These are phyloP conservation scores for Sycophila texana DNA, from an alignment of 2,888 invertebrate species.

Conservation along the genomic window DNA sequence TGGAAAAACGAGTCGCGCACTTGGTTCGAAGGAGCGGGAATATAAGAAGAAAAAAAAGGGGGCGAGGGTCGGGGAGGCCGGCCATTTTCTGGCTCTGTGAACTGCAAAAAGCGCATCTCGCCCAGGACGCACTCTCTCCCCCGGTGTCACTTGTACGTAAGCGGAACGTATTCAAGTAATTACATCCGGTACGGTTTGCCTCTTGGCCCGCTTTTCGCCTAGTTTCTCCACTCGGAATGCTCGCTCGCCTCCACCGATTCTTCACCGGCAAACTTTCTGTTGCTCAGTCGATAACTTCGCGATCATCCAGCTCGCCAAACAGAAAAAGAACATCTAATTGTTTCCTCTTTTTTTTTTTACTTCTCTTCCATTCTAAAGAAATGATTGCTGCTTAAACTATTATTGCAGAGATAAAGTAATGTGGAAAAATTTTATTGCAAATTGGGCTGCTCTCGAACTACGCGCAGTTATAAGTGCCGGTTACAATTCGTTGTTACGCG, in stretches of 20 bases:
- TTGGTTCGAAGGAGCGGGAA: conserved; percentile 29
- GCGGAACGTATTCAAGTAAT: conserved; percentile 60
- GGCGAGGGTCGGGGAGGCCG: conserved; percentile 10
- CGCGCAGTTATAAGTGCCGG: conserved; percentile 18
- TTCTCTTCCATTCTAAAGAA: background rate
- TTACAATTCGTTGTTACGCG: conserved; percentile 37
- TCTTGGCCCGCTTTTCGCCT: conserved; percentile 34
- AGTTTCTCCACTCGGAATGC: conserved; percentile 22
- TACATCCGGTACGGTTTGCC: conserved; percentile 55
- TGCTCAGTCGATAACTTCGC: conserved; percentile 52
- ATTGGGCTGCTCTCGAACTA: conserved; percentile 31
- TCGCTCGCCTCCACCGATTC: conserved; percentile 38
- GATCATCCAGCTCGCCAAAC: conserved; percentile 37
- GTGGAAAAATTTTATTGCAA: conserved; percentile 35
- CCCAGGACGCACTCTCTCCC: conserved; percentile 33
- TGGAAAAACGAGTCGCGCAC: conserved; percentile 35
- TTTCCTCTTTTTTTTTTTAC: conserved; percentile 21
- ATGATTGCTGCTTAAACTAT: background rate
- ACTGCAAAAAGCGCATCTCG: conserved; percentile 60
- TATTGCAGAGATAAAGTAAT: conserved; percentile 23
- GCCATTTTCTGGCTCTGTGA: conserved; percentile 64
- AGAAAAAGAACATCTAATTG: conserved; percentile 51
- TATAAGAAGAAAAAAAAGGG: background rate
- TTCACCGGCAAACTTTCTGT: conserved; percentile 32
- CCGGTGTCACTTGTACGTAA: conserved; percentile 49